These are phyloP conservation scores for Epizoanthus scotinus DNA, from an alignment of 92 coral and sea anemone genomes.

Conservation along the genomic window DNA sequence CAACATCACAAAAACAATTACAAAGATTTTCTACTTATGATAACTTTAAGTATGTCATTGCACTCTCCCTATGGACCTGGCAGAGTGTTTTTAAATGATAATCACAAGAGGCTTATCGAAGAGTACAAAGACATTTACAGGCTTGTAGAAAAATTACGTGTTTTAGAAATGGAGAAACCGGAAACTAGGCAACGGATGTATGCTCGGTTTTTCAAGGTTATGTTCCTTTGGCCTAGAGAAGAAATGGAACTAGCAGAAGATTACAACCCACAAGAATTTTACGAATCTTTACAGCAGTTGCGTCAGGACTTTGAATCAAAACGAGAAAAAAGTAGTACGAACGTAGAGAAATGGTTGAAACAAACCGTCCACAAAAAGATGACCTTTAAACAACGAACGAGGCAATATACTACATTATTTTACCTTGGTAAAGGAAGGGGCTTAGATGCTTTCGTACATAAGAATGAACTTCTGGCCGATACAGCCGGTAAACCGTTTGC, in stretches of 20 bases:
- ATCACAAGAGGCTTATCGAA: background rate
- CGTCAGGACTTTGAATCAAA: background rate
- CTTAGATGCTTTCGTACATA: background rate
- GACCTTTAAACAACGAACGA: slow-evolving; percentile 15
- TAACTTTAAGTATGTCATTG: slow-evolving; percentile 25
- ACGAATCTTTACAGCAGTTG: slow-evolving; percentile 8
- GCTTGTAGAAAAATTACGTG: background rate
- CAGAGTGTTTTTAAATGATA: background rate
- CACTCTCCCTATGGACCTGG: slow-evolving; percentile 11
- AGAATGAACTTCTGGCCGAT: background rate
- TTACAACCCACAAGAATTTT: slow-evolving; percentile 1
- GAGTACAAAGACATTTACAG: slow-evolving; percentile 2
- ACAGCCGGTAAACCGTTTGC: background rate
- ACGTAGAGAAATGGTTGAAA: slow-evolving; percentile 20
- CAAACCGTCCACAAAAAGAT: slow-evolving; percentile 8
- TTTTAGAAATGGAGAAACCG: background rate
- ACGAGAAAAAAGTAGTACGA: slow-evolving; percentile 8
- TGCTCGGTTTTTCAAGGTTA: slow-evolving; percentile 46
- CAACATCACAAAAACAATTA: background rate
- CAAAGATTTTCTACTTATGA: slow-evolving; percentile 21
- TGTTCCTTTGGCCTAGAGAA: slow-evolving; percentile 58
- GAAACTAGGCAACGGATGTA: slow-evolving; percentile 22
- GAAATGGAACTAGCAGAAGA: slow-evolving; percentile 28
- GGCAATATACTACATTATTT: slow-evolving; percentile 19
- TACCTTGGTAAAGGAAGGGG: slow-evolving; percentile 8